Evolutionary conservation across 2,888 invertebrate genomes (phyloP).

Genomic region (Lasius fuliginosus): DNA sequence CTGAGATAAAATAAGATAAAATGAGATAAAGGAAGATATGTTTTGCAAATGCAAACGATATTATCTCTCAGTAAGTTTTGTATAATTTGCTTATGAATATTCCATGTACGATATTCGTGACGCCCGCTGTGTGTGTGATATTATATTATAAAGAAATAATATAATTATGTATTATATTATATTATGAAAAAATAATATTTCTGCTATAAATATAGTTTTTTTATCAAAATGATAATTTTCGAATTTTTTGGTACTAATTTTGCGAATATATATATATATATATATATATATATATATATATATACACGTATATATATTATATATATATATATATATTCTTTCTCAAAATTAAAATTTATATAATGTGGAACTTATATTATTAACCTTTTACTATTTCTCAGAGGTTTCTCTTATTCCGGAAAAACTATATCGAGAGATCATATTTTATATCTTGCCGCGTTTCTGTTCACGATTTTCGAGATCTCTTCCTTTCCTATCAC

Average conservation of each 20-base stretch:
- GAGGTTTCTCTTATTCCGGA: constrained; percentile 1
- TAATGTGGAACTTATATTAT: too few relatives aligned
- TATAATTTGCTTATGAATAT: constrained; percentile 36
- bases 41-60: constrained; percentile 18
- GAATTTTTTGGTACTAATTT: not conserved
- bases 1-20: not conserved
- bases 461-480: constrained; percentile 32
- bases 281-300: too few relatives aligned
- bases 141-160: too few relatives aligned
- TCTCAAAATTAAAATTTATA: too few relatives aligned
- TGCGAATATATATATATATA: not conserved
- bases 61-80: constrained; percentile 8
- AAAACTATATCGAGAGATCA: not conserved
- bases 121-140: too few relatives aligned
- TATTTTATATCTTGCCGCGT: constrained; percentile 21
- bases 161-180: not conserved
- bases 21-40: constrained; percentile 4
- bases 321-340: too few relatives aligned
- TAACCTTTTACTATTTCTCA: too few relatives aligned
- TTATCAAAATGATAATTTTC: not conserved
- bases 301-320: too few relatives aligned
- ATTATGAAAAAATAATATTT: not conserved
- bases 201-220: not conserved
- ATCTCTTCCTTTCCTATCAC: constrained; percentile 38
- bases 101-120: not conserved